These are phyloP conservation scores for Chaetodon trifascialis DNA, from an alignment of 2,113 vertebrate species.

Conservation along the genomic window DNA sequence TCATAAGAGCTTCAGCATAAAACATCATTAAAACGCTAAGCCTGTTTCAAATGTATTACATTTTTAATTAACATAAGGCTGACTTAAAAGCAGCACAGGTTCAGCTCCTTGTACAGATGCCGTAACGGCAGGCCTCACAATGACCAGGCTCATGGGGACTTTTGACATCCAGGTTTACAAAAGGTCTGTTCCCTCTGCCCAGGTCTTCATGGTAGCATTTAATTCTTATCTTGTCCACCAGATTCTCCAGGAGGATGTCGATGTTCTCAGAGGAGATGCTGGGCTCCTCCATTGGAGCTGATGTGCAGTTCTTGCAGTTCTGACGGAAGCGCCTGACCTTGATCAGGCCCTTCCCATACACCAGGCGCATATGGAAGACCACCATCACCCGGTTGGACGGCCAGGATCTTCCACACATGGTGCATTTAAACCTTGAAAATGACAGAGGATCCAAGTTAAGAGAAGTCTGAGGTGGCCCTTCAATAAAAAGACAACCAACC, in stretches of 20 bases:
- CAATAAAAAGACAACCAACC: not conserved
- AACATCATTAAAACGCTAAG: not conserved
- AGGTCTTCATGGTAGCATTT: constrained; percentile 81
- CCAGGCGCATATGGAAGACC: constrained; percentile 73
- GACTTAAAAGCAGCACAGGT: not conserved
- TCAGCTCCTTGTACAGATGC: constrained; percentile 59
- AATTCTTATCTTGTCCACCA: constrained; percentile 84
- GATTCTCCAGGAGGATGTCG: constrained; percentile 83
- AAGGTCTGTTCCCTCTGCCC: not conserved
- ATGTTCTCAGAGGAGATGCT: constrained; percentile 77
- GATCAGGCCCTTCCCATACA: constrained; percentile 34
- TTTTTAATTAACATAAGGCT: not conserved
- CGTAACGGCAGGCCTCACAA: constrained; percentile 85
- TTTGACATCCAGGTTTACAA: constrained; percentile 38
- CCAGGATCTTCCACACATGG: constrained; percentile 81
- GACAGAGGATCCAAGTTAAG: not conserved
- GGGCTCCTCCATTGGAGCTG: constrained; percentile 74
- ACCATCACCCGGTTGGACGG: constrained; percentile 83
- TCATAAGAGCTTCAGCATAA: not conserved
- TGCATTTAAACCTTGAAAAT: constrained; percentile 84
- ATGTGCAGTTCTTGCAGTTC: constrained; percentile 69
- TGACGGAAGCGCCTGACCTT: constrained; percentile 80
- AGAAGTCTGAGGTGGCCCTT: not conserved
- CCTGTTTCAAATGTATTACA: not conserved
- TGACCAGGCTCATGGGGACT: constrained; percentile 80